Evolutionary conservation across 2,113 vertebrate species (phyloP).

Genomic region (Gallinago jamesoni): DNA sequence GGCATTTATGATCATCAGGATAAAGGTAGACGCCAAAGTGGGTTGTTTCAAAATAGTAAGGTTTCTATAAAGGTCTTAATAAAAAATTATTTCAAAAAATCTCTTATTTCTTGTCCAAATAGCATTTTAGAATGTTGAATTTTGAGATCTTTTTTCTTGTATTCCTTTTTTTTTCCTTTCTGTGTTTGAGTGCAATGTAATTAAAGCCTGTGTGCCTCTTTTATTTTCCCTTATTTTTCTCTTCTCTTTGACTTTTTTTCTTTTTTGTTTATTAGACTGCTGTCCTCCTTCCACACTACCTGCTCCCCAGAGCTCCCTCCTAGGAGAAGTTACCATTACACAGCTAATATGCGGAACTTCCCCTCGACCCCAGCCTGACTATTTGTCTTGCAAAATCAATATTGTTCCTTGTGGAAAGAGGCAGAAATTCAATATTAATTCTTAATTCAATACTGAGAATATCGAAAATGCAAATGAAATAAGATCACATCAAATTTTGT

Average conservation of each 20-base stretch:
- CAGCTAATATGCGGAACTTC: background rate
- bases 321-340: background rate
- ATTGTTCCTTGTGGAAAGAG: background rate
- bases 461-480: conserved; percentile 36
- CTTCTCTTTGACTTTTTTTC: background rate
- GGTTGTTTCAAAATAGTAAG: background rate
- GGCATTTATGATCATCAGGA: background rate
- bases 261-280: background rate
- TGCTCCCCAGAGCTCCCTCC: background rate
- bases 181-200: background rate
- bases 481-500: background rate
- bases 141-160: background rate
- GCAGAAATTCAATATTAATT: conserved; percentile 21
- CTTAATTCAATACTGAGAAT: conserved; percentile 23
- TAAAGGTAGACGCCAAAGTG: background rate
- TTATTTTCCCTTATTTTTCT: background rate
- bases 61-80: background rate
- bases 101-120: background rate
- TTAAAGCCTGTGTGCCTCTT: background rate
- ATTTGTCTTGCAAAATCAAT: conserved; percentile 26
- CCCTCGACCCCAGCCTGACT: background rate
- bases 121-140: background rate
- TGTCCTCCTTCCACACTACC: background rate
- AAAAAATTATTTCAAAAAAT: background rate
- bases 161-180: background rate